Evolutionary conservation across 1,140 invertebrate species (phyloP), one percentile per base, ranked within the genome.

Genomic region (Hestina assimilis): DNA sequence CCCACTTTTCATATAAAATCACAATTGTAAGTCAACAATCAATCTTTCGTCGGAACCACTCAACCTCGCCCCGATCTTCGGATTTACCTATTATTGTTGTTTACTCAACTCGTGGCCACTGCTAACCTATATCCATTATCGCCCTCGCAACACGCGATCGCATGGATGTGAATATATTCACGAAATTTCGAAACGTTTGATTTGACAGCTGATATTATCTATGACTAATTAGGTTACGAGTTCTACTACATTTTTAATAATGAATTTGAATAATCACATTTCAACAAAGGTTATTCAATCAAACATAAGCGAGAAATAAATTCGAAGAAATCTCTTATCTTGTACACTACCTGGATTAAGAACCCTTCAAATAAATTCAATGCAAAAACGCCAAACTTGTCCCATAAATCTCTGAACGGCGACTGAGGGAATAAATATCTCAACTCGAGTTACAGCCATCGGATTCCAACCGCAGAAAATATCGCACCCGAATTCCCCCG

Each of bases 401-500:
- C 47, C 33, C 76, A 81, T 83, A 83, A 81, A 83, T 83, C 69
- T 76, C 53, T 38, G 41, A 56, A 48, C 47, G 48, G 56, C 50
- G 55, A 43, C 60, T 60, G 46, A 47, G 54, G 53, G 48, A 70
- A 82, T 79, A 82, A 79, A 82, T 78, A 77, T 81, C 67, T 77
- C 78, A 76, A 68, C 64, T 66, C 64, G 57, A 43, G 69, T 46
- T 74, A 73, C 74, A 77, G 76, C 73, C 74, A 77, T 82, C 72
- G 79, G 68, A 83, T 86, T 79, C 83, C 83, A 69, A 52, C 55
- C 63, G 54, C 63, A 76, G 77, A 72, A 83, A 83, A 86, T 86
- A 86, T 83, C 77, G 83, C 83, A 86, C 83, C 83, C 77, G 77
- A 83, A 86, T 86, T 84, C 81, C 79, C 67, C 69, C 55, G 59